Base-by-base conservation (phyloP, 1,140 invertebrate genomes). In the Lutraria rhynchaena region DNA sequence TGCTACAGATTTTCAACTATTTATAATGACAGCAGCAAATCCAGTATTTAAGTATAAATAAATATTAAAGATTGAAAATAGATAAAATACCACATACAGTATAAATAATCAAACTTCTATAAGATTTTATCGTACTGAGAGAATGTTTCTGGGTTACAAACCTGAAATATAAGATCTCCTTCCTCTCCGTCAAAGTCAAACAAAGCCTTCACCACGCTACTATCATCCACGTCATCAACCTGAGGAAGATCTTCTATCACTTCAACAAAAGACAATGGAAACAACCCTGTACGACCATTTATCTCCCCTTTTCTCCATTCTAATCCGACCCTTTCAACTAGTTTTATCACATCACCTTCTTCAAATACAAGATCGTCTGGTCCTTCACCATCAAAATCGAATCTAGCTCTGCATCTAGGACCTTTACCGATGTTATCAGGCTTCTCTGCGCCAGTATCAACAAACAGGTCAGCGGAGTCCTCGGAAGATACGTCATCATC, bases 231-330 rank as follows among this genome's bases (percentile, higher is more conserved):
- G 13, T 76, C 61, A 0, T 35, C 37, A n/a, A 69, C 63, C 35
- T 41, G 60, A 29, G 88, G 86, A 19, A 90, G 73, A 83, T 90
- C 89, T 71, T 92, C 88, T 51, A 91, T 88, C 15, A 90, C 86
- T 61, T 91, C 95, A 33, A 97, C 95, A 92, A 96, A 97, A 92
- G 96, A 95, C 11, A 94, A 92, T 67, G 96, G 96, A 92, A 97
- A 97, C 88, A 97, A 95, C 53, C 96, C 97, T 88, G 92, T 94
- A 67, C 92, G 92, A 24, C 95, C 95, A 71, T 94, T 92, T 55
- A 93, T 94, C 90, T 96, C 95, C 33, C 96, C 96, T 86, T 94
- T 96, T 24, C 97, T 93, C 97, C 96, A 98, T 83, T 97, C 95
- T 37, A 95, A 93, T 83, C 95, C 96, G 77, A 97, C 94, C 92